Evolutionary conservation across 2,797 vertebrate species (phyloP).

Genomic region (Danio albolineatus): DNA sequence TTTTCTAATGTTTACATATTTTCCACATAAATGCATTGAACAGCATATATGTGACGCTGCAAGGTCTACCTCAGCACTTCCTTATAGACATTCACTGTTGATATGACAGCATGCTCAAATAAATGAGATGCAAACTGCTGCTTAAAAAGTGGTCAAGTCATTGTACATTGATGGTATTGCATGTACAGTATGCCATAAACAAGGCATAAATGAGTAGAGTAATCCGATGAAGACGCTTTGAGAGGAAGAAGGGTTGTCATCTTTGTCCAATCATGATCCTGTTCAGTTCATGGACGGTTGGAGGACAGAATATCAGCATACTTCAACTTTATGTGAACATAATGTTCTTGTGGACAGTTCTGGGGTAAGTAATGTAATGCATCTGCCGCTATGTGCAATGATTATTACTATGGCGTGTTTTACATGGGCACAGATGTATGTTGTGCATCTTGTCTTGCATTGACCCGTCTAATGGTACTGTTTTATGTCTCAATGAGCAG

Average conservation of each 20-base stretch:
- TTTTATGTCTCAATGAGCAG: constrained; percentile 22
- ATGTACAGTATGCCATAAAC: background rate
- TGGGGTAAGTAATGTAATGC: background rate
- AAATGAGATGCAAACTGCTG: too few relatives aligned
- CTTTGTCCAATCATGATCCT: background rate
- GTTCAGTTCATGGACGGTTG: background rate
- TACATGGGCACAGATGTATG: constrained; percentile 2
- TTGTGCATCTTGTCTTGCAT: background rate
- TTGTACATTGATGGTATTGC: too few relatives aligned
- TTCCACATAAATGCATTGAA: too few relatives aligned
- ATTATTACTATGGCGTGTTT: constrained; percentile 14
- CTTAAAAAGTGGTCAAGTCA: too few relatives aligned
- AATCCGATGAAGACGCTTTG: too few relatives aligned
- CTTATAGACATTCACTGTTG: too few relatives aligned
- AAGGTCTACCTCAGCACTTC: too few relatives aligned
- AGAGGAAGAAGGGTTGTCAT: background rate
- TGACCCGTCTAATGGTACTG: constrained; percentile 12
- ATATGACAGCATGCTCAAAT: too few relatives aligned
- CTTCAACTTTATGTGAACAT: constrained; percentile 12
- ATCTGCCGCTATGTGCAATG: background rate
- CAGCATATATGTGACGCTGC: too few relatives aligned
- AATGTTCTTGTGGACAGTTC: constrained; percentile 17
- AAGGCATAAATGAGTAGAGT: background rate
- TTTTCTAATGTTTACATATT: too few relatives aligned
- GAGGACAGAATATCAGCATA: constrained; percentile 18